These are phyloP conservation scores for Limnephilus lunatus DNA, from an alignment of 2,888 invertebrate genomes.

Conservation along the genomic window DNA sequence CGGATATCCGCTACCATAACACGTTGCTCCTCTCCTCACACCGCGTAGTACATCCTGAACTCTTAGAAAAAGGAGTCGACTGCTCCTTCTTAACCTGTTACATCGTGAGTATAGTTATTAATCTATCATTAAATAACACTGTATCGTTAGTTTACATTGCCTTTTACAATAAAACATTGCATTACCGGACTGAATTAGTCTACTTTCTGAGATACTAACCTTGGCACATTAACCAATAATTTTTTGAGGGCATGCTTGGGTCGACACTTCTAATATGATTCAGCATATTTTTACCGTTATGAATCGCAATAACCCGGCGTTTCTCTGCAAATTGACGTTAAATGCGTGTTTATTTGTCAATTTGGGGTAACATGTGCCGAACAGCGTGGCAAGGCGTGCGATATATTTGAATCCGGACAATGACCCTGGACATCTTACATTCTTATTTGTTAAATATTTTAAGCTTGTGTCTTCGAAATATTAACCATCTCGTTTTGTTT, in stretches of 20 bases:
- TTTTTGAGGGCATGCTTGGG: slow-evolving; percentile 44
- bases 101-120: slow-evolving; percentile 73
- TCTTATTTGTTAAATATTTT: slow-evolving; percentile 17
- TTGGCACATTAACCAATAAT: slow-evolving; percentile 42
- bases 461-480: background rate
- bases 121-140: background rate
- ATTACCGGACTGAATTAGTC: background rate
- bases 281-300: background rate
- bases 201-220: slow-evolving; percentile 41
- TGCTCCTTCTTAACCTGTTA: slow-evolving; percentile 80
- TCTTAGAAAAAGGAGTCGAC: slow-evolving; percentile 77
- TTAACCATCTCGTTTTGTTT: slow-evolving; percentile 72
- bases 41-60: slow-evolving; percentile 77
- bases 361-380: slow-evolving; percentile 4
- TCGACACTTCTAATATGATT: slow-evolving; percentile 16
- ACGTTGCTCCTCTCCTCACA: slow-evolving; percentile 75
- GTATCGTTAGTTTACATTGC: background rate
- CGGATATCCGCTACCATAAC: slow-evolving; percentile 76
- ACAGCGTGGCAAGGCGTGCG: slow-evolving; percentile 48
- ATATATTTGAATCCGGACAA: slow-evolving; percentile 57
- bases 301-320: no score
- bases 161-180: background rate
- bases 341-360: background rate
- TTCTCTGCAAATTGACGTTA: background rate
- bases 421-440: slow-evolving; percentile 60